Evolutionary conservation across 1,140 invertebrate genomes (phyloP), one percentile per base, ranked within the genome.

Genomic region (Lepidostoma basale): DNA sequence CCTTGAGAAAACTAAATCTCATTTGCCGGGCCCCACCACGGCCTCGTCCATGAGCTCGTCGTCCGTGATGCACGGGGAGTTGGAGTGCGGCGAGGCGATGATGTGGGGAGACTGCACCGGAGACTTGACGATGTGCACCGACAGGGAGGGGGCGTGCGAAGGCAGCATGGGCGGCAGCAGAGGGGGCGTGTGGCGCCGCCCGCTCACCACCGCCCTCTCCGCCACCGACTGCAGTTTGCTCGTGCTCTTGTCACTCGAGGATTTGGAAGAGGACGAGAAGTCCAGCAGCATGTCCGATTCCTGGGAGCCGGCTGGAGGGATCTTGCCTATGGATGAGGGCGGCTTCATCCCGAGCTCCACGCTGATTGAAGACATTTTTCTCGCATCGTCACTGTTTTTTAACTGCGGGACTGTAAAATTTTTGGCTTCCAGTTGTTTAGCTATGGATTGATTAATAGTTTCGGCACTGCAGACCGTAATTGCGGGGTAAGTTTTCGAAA

Each of bases 31-130:
- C 44, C 90, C 90, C 28, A 92, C 90, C 18, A 95, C 80, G 1
- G 92, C 92, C 76, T 93, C 93, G 76, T 95, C 93, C 90, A 95
- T 94, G 1, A 95, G 85, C 74, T 95, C 93, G 77, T 95, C 93
- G 74, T 95, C 93, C 62, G 92, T 93, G 63, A 92, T 90, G 72
- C 89, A 91, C 3, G 93, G 92, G 1, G 92, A 93, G 33, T 88
- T 87, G 3, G 90, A 90, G 74, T 90, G 89, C 2, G 90, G 90
- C 5, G 90, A 90, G 1, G 88, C 85, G 2, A 86, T 85, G 12
- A 90, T 84, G 8, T 89, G 77, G 0, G 89, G 89, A 12, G 88
- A 89, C 0, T 90, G 89, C 0, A 88, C 89, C 2, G 90, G 90
- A 60, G 90, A 92, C 75, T 92, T 92, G 6, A 92, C 88, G 58